A percentile compares a stretch with the other conserved stretches of the same genome.
phyloP scores from a whole-genome alignment of 2,113 vertebrate species.

The Mus pahari region DNA sequence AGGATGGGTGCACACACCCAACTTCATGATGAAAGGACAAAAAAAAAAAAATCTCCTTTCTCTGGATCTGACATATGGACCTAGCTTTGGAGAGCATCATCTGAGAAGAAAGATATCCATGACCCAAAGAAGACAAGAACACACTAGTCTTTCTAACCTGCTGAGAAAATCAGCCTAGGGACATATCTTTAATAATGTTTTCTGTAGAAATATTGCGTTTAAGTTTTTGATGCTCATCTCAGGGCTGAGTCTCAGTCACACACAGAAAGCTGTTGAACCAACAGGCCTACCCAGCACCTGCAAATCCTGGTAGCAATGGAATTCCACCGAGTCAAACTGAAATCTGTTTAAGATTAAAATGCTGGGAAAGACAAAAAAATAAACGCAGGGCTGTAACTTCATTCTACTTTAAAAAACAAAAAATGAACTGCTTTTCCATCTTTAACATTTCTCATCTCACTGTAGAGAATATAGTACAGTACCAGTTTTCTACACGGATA shows the following conservation, averaged over 20 bases:
- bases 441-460: background rate
- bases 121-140: background rate
- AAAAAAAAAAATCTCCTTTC: background rate
- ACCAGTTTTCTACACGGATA: background rate
- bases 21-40: background rate
- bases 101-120: background rate
- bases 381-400: background rate
- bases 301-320: background rate
- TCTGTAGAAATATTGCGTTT: background rate
- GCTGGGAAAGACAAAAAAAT: constrained; percentile 17
- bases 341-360: constrained; percentile 50
- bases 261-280: constrained; percentile 11
- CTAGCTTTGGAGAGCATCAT: background rate
- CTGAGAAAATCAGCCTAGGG: background rate
- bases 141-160: background rate
- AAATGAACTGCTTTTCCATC: background rate
- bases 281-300: background rate
- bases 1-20: background rate
- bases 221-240: background rate
- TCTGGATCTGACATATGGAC: background rate
- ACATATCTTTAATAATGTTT: background rate
- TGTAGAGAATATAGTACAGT: background rate
- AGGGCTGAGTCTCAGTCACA: background rate
- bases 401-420: constrained; percentile 57
- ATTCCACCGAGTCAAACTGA: background rate